phyloP scores from a whole-genome alignment of 2,113 vertebrate species.

The Capra hircus region DNA sequence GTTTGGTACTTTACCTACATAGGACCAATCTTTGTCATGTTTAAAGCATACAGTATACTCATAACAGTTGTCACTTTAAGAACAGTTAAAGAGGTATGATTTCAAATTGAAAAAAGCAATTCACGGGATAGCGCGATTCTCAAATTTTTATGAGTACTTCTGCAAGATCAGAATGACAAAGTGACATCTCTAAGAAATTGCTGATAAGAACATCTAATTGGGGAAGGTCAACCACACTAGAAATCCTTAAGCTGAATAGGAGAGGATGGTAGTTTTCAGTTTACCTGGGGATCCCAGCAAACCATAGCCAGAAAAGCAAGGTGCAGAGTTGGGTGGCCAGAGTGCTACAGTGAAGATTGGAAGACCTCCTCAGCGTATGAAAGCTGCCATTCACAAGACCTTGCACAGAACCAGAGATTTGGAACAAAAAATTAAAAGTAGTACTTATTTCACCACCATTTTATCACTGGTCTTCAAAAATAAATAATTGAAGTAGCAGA shows the following conservation, averaged over 20 bases:
- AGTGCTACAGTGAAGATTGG: not conserved
- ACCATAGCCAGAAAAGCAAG: not conserved
- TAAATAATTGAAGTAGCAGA: not conserved
- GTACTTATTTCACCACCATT: not conserved
- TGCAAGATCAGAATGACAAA: not conserved
- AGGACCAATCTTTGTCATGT: not conserved
- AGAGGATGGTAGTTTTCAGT: not conserved
- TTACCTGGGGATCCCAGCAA: not conserved
- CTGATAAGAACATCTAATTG: not conserved
- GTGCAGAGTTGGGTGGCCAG: not conserved
- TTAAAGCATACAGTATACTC: not conserved
- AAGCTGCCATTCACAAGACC: not conserved
- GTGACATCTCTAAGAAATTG: not conserved
- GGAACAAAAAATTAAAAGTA: not conserved
- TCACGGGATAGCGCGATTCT: not conserved
- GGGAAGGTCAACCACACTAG: not conserved
- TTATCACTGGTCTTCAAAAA: constrained; percentile 11
- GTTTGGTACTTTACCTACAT: not conserved
- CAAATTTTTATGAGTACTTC: not conserved
- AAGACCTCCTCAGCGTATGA: not conserved
- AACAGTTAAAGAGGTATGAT: not conserved
- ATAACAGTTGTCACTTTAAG: not conserved
- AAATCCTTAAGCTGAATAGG: not conserved
- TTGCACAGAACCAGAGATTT: not conserved
- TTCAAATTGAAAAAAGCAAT: not conserved